Evolutionary conservation across 2,797 vertebrate genomes (phyloP).

Genomic region (Malacoctenus gilli): DNA sequence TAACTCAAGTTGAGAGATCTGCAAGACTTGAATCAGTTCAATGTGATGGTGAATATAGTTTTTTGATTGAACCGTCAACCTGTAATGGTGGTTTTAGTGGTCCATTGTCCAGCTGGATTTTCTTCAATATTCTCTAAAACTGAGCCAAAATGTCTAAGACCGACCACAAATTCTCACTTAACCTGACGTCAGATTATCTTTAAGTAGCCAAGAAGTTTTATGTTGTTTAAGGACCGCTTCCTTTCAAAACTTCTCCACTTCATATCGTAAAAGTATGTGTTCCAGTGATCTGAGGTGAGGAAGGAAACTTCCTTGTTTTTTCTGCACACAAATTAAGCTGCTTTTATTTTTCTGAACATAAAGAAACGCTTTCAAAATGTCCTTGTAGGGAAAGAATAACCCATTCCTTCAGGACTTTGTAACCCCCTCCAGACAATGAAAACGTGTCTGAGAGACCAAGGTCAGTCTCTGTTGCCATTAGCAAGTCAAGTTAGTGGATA

Average conservation of each 20-base stretch:
- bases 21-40: too few relatives aligned
- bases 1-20: not conserved
- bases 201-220: not conserved
- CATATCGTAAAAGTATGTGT: not conserved
- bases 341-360: not conserved
- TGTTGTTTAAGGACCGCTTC: too few relatives aligned
- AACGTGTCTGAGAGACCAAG: not conserved
- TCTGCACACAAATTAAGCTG: not conserved
- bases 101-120: too few relatives aligned
- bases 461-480: not conserved
- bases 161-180: too few relatives aligned
- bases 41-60: too few relatives aligned
- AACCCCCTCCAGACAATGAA: not conserved
- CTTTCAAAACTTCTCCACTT: not conserved
- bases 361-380: not conserved
- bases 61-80: too few relatives aligned
- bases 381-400: not conserved
- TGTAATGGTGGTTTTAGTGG: too few relatives aligned
- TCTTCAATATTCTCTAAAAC: too few relatives aligned
- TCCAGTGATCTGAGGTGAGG: not conserved
- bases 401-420: not conserved
- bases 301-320: not conserved
- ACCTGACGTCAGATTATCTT: too few relatives aligned
- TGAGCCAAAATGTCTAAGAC: not conserved
- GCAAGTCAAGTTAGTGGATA: not conserved